Conservation (phyloP, 2,888 invertebrate species). For the Phortica okadai region DNA sequence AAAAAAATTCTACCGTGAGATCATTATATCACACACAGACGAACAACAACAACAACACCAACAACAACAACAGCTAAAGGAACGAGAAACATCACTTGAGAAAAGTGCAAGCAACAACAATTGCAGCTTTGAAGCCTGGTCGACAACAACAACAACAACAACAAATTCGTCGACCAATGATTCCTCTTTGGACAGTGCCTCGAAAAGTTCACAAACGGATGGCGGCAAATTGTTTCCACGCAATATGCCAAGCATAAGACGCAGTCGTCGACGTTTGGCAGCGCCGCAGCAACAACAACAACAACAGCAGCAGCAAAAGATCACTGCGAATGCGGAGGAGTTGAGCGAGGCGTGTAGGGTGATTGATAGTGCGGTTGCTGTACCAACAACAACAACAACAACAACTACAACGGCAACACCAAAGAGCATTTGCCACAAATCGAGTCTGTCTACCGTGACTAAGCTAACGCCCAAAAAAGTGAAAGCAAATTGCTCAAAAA, state of each 20-base stretch:
- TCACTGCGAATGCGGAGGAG: slow-evolving; percentile 36
- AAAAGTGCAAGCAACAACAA: slow-evolving; percentile 18
- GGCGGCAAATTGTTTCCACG: slow-evolving; percentile 72
- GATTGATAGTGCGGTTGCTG: slow-evolving; percentile 37
- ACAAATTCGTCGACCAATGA: slow-evolving; percentile 36
- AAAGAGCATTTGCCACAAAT: slow-evolving; percentile 45
- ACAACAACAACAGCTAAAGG: slow-evolving; percentile 45
- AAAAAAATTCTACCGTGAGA: slow-evolving; percentile 86
- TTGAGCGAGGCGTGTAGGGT: background rate
- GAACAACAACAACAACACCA: slow-evolving; percentile 45
- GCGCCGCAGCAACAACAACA: slow-evolving; percentile 42
- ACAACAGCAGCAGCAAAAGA: slow-evolving; percentile 41
- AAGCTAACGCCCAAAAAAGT: slow-evolving; percentile 62
- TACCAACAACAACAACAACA: slow-evolving; percentile 37
- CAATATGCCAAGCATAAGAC: slow-evolving; percentile 74
- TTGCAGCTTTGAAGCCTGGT: background rate
- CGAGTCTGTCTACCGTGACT: slow-evolving; percentile 63
- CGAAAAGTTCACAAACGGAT: slow-evolving; percentile 67
- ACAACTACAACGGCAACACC: slow-evolving; percentile 41
- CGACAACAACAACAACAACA: slow-evolving; percentile 42
- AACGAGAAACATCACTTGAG: slow-evolving; percentile 21
- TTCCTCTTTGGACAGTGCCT: slow-evolving; percentile 58
- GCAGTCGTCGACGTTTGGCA: slow-evolving; percentile 63
- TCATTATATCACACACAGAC: slow-evolving; percentile 42
- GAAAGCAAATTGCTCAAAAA: slow-evolving; percentile 64